Base-by-base conservation (phyloP, 64 coral and sea anemone genomes). In the Porites lutea region DNA sequence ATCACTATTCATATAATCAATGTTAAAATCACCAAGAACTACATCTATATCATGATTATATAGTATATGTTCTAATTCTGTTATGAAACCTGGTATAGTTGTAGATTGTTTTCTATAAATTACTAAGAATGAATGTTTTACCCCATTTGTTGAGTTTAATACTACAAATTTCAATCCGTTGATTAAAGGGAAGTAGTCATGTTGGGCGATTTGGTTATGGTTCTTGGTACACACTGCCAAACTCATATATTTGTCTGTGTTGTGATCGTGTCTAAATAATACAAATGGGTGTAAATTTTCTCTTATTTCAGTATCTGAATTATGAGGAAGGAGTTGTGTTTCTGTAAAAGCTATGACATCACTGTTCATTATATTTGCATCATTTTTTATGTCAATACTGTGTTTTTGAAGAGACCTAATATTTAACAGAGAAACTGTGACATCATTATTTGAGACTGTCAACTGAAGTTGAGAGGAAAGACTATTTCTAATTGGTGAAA, bases 331-430 rank as follows among this genome's bases (percentile, higher is more conserved):
- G 20, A 89, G 71, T 72, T 78, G 73, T 89, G 87, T 89, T 89
- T 89, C 87, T 89, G 87, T 76, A 13, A 77, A 65, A 77, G 87
- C 87, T 89, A 89, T 48, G 73, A 89, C 53, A 89, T 89, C 87
- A 76, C 87, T 89, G 61, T 89, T 89, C 21, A 89, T 21, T n/a
- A 77, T 89, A 47, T 89, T 77, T 77, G 18, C 53, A 77, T 77
- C 71, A 89, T 89, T 55, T 76, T 62, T 89, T 57, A 89, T 89
- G 61, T 89, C 87, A 89, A 89, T 89, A 61, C 71, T 89, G 72
- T 89, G 87, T 89, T 89, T 89, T 89, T 22, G 48, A 77, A 89
- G 87, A 89, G 87, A 95, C 60, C 94, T 66, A 53, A 88, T 84
- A 92, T 96, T 96, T 70, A 95, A 82, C 22, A 90, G 88, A 13